Evolutionary conservation across 2,888 invertebrate genomes (phyloP).

Genomic region (Argynnis bischoffii): DNA sequence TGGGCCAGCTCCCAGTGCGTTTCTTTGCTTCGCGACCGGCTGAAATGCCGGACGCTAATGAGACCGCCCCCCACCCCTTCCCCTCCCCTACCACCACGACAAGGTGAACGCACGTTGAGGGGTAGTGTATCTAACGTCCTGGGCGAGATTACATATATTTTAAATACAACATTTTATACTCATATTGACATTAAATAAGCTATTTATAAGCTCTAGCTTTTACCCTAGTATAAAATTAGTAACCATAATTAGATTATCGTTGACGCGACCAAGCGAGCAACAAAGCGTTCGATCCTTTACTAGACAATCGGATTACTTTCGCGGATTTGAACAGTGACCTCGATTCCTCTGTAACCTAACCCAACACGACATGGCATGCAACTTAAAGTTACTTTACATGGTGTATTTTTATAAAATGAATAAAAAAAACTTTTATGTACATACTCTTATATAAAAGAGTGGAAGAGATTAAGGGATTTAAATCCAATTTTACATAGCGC

Average conservation of each 20-base stretch:
- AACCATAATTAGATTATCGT: conserved; percentile 68
- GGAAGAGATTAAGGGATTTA: not conserved
- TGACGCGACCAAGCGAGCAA: conserved; percentile 59
- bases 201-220: conserved; percentile 11
- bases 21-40: too few species aligned
- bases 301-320: conserved; percentile 71
- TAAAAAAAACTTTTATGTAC: conserved; percentile 9
- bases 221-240: conserved; percentile 15
- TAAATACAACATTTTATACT: not conserved
- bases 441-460: not conserved
- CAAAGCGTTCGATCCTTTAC: conserved; percentile 62
- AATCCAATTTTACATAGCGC: too few species aligned
- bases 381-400: conserved; percentile 20
- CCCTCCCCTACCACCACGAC: too few species aligned
- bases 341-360: conserved; percentile 46
- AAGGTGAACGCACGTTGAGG: too few species aligned
- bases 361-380: conserved; percentile 20
- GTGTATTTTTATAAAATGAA: conserved; percentile 15
- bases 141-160: too few species aligned
- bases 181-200: not conserved
- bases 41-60: too few species aligned
- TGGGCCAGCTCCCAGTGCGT: too few species aligned
- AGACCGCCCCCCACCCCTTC: too few species aligned
- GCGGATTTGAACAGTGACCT: conserved; percentile 68
- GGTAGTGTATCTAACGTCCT: too few species aligned